Conservation (phyloP, 2,797 vertebrate species). For the Numenius phaeopus region DNA sequence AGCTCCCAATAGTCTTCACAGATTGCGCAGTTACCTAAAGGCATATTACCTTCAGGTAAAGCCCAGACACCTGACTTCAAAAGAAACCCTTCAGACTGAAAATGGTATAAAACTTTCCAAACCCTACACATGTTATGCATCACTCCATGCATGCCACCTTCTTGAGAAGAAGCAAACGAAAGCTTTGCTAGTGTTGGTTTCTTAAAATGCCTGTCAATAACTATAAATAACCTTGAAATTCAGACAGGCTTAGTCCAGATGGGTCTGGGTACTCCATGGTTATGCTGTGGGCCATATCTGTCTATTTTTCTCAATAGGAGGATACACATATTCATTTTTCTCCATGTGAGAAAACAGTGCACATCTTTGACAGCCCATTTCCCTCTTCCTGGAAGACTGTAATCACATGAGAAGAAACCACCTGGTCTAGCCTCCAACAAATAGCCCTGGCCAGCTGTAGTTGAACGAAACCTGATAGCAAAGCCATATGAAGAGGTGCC, state of each 20-base stretch:
- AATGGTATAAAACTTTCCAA: neutral
- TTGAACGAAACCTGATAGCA: neutral
- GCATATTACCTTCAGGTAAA: neutral
- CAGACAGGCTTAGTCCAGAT: neutral
- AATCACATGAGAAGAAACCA: neutral
- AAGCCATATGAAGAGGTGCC: neutral
- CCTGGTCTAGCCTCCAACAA: neutral
- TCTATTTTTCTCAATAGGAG: neutral
- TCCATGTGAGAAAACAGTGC: neutral
- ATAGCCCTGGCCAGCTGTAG: neutral
- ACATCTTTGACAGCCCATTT: neutral
- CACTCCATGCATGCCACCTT: neutral
- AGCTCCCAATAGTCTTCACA: neutral
- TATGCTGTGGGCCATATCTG: neutral
- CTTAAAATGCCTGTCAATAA: neutral
- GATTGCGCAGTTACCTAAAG: neutral
- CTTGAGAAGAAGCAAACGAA: neutral
- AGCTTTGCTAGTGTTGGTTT: neutral
- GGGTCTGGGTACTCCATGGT: neutral
- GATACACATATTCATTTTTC: neutral
- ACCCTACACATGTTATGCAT: neutral
- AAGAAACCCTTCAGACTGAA: neutral
- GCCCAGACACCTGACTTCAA: neutral
- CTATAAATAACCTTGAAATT: neutral
- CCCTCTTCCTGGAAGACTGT: neutral